phyloP scores from a whole-genome alignment of 2,888 invertebrate species.

The Charanyca ferruginea region DNA sequence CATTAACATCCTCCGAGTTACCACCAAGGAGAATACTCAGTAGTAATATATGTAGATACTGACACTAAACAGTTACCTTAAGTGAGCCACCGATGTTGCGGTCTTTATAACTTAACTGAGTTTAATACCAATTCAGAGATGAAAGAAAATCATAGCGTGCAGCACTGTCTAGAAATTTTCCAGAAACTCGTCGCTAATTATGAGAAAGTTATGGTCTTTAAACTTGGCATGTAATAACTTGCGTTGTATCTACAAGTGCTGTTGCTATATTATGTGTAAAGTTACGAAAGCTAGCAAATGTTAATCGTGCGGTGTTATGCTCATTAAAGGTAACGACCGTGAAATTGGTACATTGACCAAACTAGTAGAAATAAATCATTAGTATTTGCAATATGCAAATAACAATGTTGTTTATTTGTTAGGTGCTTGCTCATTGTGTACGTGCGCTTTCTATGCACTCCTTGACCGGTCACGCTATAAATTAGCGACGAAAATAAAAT shows the following conservation, averaged over 20 bases:
- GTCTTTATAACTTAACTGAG: conserved; percentile 32
- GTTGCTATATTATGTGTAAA: background rate
- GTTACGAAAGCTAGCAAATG: conserved; percentile 18
- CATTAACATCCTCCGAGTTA: conserved; percentile 47
- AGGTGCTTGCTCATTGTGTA: conserved; percentile 65
- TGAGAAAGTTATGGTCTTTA: conserved; percentile 19
- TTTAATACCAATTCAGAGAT: conserved; percentile 12
- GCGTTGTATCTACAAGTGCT: conserved; percentile 5
- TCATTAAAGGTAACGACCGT: conserved; percentile 51
- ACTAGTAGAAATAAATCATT: conserved; percentile 62
- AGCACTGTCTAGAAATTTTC: conserved; percentile 5
- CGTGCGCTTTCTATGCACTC: conserved; percentile 59
- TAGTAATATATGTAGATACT: conserved; percentile 23
- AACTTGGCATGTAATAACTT: conserved; percentile 9
- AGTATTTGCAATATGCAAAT: conserved; percentile 61
- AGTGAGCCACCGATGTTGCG: background rate
- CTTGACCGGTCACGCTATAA: conserved; percentile 75
- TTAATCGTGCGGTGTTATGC: conserved; percentile 39
- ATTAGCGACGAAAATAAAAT: conserved; percentile 84
- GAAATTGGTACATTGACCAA: conserved; percentile 49
- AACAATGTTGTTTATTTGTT: conserved; percentile 66
- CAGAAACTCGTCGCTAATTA: conserved; percentile 13
- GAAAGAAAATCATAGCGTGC: conserved; percentile 27
- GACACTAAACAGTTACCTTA: conserved; percentile 16
- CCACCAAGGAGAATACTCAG: conserved; percentile 29